These are phyloP conservation scores for Chelonoidis abingdonii DNA, from an alignment of 2,113 vertebrate species.

Conservation along the genomic window DNA sequence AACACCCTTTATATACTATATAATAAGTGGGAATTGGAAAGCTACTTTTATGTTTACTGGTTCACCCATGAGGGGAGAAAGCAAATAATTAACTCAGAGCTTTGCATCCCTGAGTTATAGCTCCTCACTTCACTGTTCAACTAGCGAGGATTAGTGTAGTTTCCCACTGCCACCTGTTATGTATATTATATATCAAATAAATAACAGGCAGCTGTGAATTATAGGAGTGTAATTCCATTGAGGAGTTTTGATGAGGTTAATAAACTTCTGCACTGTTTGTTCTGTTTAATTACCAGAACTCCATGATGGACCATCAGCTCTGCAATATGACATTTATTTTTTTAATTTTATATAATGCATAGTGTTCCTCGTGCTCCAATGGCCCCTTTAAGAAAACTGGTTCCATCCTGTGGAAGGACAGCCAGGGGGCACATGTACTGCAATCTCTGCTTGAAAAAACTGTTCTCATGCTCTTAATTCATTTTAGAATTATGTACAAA, in stretches of 20 bases:
- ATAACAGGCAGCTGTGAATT: slow-evolving; percentile 61
- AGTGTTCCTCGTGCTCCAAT: neutral
- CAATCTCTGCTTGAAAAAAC: neutral
- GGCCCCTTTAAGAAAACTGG: neutral
- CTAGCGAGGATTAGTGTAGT: slow-evolving; percentile 35
- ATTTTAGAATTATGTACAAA: neutral
- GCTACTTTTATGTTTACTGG: neutral
- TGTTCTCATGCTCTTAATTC: neutral
- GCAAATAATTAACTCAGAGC: neutral
- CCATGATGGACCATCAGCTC: neutral
- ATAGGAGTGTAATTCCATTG: slow-evolving; percentile 50
- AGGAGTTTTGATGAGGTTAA: slow-evolving; percentile 1
- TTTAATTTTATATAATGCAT: neutral
- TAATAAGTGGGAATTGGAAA: neutral
- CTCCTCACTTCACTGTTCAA: slow-evolving; percentile 49
- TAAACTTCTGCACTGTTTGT: slow-evolving; percentile 16
- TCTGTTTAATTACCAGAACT: neutral
- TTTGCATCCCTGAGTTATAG: slow-evolving; percentile 3
- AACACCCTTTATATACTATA: neutral
- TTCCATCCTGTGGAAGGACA: neutral
- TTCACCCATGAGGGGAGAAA: neutral
- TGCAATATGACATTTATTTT: neutral
- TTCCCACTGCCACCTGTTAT: slow-evolving; percentile 59
- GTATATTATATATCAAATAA: slow-evolving; percentile 47
- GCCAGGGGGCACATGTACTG: neutral